Evolutionary conservation across 2,888 invertebrate genomes (phyloP).

Genomic region (Physocephala rufipes): DNA sequence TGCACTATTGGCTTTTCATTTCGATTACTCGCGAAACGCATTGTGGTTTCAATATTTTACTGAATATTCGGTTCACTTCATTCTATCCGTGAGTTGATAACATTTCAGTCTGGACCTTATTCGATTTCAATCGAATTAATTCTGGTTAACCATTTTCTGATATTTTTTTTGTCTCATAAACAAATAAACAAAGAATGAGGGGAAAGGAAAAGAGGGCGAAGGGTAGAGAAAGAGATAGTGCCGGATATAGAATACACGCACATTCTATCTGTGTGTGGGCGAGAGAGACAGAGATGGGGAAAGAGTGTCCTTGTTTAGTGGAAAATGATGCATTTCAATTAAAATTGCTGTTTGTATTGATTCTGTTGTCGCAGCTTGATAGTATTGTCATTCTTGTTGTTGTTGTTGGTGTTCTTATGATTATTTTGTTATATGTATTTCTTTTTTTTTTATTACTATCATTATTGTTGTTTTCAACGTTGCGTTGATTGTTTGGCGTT

Average conservation of each 20-base stretch:
- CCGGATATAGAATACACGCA: neutral
- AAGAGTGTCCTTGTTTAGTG: too few relatives aligned
- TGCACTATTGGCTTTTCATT: neutral
- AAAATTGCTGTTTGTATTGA: too few relatives aligned
- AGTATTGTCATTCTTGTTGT: neutral
- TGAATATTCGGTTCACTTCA: constrained; percentile 1
- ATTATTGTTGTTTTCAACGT: neutral
- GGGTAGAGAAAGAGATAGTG: neutral
- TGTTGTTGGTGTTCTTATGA: neutral
- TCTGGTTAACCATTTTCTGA: neutral
- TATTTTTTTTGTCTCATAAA: neutral
- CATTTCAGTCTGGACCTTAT: neutral
- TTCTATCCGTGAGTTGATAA: neutral
- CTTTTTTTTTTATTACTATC: neutral
- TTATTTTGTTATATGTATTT: neutral
- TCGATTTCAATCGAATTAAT: constrained; percentile 12
- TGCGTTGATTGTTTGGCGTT: neutral
- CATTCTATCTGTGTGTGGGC: neutral
- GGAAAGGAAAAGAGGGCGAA: neutral
- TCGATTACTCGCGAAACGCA: too few relatives aligned
- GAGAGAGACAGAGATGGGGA: too few relatives aligned
- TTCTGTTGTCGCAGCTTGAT: neutral
- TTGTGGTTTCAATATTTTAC: neutral
- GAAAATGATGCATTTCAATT: too few relatives aligned
- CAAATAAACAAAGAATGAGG: neutral